phyloP scores from a whole-genome alignment of 1,140 invertebrate species.

The Oppia nitens region DNA sequence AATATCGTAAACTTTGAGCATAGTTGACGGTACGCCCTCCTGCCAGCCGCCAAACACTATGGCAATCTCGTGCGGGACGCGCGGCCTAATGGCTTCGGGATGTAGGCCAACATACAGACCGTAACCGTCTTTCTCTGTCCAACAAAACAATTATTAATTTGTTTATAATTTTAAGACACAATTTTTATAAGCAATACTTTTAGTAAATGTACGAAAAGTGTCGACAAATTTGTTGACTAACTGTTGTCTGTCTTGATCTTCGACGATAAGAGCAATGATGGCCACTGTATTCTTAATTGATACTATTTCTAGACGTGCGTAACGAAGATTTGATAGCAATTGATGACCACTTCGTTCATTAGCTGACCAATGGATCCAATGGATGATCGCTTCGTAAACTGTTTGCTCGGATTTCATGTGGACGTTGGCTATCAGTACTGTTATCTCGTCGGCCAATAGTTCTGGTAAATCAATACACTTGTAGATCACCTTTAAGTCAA shows the following conservation, averaged over 20 bases:
- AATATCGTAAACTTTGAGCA: slow-evolving; percentile 58
- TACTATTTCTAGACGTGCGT: neutral
- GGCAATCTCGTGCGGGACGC: slow-evolving; percentile 48
- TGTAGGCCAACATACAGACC: neutral
- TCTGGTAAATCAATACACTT: neutral
- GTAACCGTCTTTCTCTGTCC: neutral
- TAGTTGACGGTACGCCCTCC: slow-evolving; percentile 46
- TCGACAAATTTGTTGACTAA: neutral
- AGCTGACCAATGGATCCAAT: neutral
- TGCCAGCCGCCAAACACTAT: slow-evolving; percentile 61
- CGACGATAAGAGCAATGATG: neutral
- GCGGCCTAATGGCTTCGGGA: slow-evolving; percentile 31
- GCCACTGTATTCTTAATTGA: neutral
- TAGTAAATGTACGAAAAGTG: too few relatives aligned
- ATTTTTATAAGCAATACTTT: too few relatives aligned
- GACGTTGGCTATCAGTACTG: neutral
- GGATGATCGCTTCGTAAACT: slow-evolving; percentile 4
- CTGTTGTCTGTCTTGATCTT: neutral
- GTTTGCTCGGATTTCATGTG: neutral
- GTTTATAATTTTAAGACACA: too few relatives aligned
- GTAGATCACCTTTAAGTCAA: neutral
- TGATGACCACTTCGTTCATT: neutral
- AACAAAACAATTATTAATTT: neutral
- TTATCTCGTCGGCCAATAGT: neutral
- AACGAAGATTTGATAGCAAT: neutral